These are phyloP conservation scores for Butorides virescens DNA, from an alignment of 2,113 vertebrate genomes.

Conservation along the genomic window DNA sequence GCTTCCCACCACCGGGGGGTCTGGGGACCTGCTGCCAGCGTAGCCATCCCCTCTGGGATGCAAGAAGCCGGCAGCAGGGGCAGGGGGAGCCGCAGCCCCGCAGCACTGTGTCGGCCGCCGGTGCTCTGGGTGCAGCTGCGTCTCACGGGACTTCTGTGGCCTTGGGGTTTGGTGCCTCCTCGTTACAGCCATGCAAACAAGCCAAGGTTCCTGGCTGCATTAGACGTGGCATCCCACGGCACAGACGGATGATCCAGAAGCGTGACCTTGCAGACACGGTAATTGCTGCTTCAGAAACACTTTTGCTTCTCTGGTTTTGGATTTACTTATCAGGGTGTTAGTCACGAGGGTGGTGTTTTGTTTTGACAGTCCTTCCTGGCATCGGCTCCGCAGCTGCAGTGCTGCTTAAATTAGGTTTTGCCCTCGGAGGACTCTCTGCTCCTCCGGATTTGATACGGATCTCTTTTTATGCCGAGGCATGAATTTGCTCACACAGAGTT, in stretches of 20 bases:
- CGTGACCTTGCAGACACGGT: background rate
- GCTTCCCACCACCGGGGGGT: background rate
- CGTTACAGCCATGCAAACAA: background rate
- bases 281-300: fast-evolving
- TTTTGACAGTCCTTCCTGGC: background rate
- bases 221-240: fast-evolving
- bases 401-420: background rate
- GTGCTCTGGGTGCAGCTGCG: background rate
- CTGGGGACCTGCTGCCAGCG: background rate
- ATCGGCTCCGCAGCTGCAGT: background rate
- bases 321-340: background rate
- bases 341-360: background rate
- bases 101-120: fast-evolving
- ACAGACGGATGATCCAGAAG: background rate
- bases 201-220: background rate
- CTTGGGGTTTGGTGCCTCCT: background rate
- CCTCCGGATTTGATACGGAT: background rate
- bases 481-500: background rate
- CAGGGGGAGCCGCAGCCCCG: background rate
- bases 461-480: background rate
- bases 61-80: background rate
- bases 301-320: background rate
- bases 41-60: background rate
- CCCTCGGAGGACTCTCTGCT: background rate
- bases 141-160: background rate